phyloP scores from a whole-genome alignment of 2,797 vertebrate genomes.

The Tauraco hartlaubi region DNA sequence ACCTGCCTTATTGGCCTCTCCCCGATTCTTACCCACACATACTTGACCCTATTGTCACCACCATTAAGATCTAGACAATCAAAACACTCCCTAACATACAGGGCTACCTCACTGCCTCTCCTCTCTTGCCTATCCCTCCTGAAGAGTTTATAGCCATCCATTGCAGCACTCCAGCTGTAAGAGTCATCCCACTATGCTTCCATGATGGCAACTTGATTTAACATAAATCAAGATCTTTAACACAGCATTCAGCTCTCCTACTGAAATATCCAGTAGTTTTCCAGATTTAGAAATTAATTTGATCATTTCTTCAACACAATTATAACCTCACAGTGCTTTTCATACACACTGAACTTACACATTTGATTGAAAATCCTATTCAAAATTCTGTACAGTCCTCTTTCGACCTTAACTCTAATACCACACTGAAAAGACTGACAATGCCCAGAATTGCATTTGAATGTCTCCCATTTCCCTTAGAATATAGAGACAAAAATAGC shows the following conservation, averaged over 20 bases:
- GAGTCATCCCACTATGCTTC: not conserved
- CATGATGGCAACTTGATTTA: not conserved
- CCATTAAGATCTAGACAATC: not conserved
- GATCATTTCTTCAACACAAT: not conserved
- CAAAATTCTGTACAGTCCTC: not conserved
- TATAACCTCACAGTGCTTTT: not conserved
- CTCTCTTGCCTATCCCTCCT: too few species aligned
- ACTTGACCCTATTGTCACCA: not conserved
- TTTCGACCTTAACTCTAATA: not conserved
- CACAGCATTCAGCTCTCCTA: not conserved
- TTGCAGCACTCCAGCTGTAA: not conserved
- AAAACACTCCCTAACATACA: not conserved
- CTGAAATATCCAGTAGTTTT: not conserved
- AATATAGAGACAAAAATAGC: conserved; percentile 13
- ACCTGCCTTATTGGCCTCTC: not conserved
- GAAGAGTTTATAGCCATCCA: not conserved
- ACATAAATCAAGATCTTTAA: not conserved
- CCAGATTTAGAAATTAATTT: not conserved
- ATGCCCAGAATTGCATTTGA: not conserved
- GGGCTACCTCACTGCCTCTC: too few species aligned
- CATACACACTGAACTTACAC: accelerated
- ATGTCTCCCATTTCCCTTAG: not conserved
- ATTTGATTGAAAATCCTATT: not conserved
- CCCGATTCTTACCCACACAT: not conserved
- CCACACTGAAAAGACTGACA: not conserved